A percentile compares a stretch with the other conserved stretches of the same genome.
Conservation (phyloP, 1,140 invertebrate genomes). For the Epicauta chinensis region DNA sequence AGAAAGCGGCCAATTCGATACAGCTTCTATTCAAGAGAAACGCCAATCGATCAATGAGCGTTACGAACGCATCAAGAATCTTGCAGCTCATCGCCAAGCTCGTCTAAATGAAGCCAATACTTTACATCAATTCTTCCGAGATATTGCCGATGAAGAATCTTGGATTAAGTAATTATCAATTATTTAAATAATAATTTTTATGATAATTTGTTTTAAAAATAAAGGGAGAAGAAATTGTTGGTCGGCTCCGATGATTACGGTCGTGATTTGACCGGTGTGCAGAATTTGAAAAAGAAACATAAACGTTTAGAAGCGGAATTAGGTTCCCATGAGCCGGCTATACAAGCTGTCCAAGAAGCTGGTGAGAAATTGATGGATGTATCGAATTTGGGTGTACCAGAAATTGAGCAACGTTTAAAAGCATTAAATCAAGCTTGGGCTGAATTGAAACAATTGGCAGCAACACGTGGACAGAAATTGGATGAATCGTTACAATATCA, state of each 20-base stretch:
- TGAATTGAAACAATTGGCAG: constrained; percentile 83
- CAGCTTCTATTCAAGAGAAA: constrained; percentile 87
- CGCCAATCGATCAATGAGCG: constrained; percentile 90
- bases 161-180: constrained; percentile 83
- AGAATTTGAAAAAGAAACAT: constrained; percentile 98
- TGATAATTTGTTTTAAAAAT: not conserved
- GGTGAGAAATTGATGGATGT: constrained; percentile 96
- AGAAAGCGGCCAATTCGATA: constrained; percentile 91
- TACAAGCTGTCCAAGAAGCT: constrained; percentile 94
- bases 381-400: constrained; percentile 91
- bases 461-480: constrained; percentile 82
- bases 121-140: constrained; percentile 97
- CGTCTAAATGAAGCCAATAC: constrained; percentile 93
- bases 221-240: constrained; percentile 91
- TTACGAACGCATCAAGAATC: constrained; percentile 86
- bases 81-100: constrained; percentile 85
- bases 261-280: constrained; percentile 94
- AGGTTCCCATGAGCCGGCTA: constrained; percentile 92
- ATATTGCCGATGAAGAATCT: constrained; percentile 99
- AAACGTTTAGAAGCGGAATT: constrained; percentile 95
- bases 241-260: constrained; percentile 98
- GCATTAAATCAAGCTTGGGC: constrained; percentile 84
- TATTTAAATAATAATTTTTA: not conserved
- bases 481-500: constrained; percentile 92
- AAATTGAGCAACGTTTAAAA: constrained; percentile 86